Conservation (phyloP, 2,113 vertebrate species). For the Apistogramma diplotaenia region DNA sequence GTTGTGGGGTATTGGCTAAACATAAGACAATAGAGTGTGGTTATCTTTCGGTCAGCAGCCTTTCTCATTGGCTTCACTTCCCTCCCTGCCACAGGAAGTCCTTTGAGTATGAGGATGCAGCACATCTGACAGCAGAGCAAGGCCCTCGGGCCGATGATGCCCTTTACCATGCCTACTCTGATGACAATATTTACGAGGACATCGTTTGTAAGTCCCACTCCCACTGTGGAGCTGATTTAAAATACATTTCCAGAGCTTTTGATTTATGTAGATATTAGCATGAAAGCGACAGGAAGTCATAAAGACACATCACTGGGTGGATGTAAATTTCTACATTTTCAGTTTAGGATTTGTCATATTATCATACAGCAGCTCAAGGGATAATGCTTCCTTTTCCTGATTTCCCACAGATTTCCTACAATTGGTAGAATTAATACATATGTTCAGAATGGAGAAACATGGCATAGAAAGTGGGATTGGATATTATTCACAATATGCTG, state of each 20-base stretch:
- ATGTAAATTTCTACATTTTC: not conserved
- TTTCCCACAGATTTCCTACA: not conserved
- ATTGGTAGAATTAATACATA: not conserved
- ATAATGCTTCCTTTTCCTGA: not conserved
- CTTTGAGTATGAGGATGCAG: constrained; percentile 96
- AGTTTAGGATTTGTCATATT: not conserved
- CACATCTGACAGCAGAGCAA: constrained; percentile 78
- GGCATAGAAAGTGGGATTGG: not conserved
- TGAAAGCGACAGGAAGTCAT: constrained; percentile 10
- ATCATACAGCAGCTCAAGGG: not conserved
- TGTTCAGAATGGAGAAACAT: not conserved
- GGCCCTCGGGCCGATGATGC: constrained; percentile 68
- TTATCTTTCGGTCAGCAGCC: constrained; percentile 24
- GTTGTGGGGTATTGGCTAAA: not conserved
- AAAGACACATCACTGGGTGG: not conserved
- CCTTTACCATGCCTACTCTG: constrained; percentile 86
- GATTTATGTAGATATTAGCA: not conserved
- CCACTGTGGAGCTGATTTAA: not conserved
- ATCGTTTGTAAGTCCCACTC: constrained; percentile 85
- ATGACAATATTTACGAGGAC: constrained; percentile 97
- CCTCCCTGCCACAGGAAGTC: constrained; percentile 85
- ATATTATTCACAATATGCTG: not conserved
- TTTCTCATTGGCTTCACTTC: constrained; percentile 21
- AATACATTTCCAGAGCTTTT: not conserved
- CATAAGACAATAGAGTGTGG: not conserved